A percentile compares a stretch with the other conserved stretches of the same genome.
These are phyloP conservation scores for Nestor notabilis DNA, from an alignment of 2,113 vertebrate genomes.

Conservation along the genomic window DNA sequence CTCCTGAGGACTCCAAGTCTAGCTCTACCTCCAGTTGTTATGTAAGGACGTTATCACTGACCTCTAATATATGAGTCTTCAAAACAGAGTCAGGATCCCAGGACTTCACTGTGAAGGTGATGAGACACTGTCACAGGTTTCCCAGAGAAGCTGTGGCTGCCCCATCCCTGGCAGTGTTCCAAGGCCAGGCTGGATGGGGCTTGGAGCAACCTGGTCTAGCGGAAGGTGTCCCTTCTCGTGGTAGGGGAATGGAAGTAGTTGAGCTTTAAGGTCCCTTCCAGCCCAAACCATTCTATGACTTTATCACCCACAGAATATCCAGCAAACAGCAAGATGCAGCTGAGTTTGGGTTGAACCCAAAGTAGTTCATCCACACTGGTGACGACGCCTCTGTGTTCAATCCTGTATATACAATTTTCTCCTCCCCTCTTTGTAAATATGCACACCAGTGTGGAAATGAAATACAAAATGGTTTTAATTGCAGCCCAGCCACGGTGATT, in stretches of 20 bases:
- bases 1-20: background rate
- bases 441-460: background rate
- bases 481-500: background rate
- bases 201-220: background rate
- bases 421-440: background rate
- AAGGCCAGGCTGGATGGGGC: background rate
- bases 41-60: background rate
- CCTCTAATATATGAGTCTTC: background rate
- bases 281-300: background rate
- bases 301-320: background rate
- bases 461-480: background rate
- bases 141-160: background rate
- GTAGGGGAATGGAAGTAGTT: background rate
- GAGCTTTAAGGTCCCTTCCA: background rate
- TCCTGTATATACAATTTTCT: accelerated
- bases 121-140: background rate
- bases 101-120: background rate
- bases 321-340: background rate
- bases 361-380: background rate
- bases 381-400: background rate
- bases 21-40: background rate
- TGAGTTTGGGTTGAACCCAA: background rate
- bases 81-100: background rate
- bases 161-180: background rate
- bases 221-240: background rate